Base-by-base conservation (phyloP, 2,797 vertebrate genomes). In the Acanthurus tractus region DNA sequence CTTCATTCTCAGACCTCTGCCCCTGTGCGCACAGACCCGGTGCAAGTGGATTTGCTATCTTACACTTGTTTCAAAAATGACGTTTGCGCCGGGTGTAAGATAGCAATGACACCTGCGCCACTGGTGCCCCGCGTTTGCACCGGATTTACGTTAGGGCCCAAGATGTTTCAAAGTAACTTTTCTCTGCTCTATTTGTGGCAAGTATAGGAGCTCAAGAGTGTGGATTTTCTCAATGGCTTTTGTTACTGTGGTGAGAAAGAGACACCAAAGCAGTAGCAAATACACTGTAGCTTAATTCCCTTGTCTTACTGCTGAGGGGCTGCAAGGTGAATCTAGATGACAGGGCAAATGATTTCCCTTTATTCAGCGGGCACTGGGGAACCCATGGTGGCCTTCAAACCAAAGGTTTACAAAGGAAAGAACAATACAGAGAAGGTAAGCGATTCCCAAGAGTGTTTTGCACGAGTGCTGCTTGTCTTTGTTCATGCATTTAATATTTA, bases 401-500 rank as follows among this genome's bases (percentile, higher is more conserved):
- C 84, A 88, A 86, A 88, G 78, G 73, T 80, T 88, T 89, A 92
- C 84, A 90, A 90, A 92, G 82, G 79, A 86, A 82, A 63, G 67
- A 89, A 89, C 86, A 91, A 90, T 81, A 88, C 70, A 89, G 79
- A 76, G 79, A 82, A 79, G 80, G 57, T 68, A 54, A 75, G 62
- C 50, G 49, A 75, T 83, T 74, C 81, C 83, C 76, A 4, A 18
- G 80, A 79, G 87, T 54, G 25, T 55, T 74, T 74, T 63, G 59
- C 69, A 63, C 25, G 64, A 84, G 59, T 66, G 76, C 59, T 61
- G 75, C 81, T 76, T 18, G 14, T 70, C 77, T 89, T 86, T 91
- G 84, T 88, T 82, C 82, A 59, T 40, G 56, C 45, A 77, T 88
- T 90, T 86, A 90, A 93, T 90, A 92, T 92, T 78, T 72, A 91